A percentile compares a stretch with the other conserved stretches of the same genome.
These are phyloP conservation scores for Ormyrus thymus DNA, from an alignment of 2,888 invertebrate species.

Conservation along the genomic window DNA sequence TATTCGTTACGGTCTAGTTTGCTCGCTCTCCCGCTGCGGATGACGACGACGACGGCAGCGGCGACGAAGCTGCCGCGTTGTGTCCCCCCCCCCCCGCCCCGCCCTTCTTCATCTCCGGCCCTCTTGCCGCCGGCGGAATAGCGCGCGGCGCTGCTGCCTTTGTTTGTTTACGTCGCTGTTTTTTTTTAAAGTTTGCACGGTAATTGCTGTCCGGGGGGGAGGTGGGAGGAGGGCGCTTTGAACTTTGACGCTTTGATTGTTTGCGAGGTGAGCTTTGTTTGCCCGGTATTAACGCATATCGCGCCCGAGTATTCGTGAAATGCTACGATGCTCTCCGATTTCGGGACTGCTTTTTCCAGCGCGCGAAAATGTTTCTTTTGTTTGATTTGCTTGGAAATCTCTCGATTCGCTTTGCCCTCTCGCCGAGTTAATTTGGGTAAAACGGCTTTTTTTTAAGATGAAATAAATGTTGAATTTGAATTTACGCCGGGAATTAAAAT, in stretches of 20 bases:
- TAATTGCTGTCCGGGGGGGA: too few relatives aligned
- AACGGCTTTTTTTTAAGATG: too few relatives aligned
- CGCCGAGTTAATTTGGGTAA: too few relatives aligned
- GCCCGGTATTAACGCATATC: background rate
- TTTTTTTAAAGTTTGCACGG: too few relatives aligned
- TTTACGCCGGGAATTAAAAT: too few relatives aligned
- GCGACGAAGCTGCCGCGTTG: slow-evolving; percentile 2
- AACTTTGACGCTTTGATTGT: background rate
- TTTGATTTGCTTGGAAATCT: too few relatives aligned
- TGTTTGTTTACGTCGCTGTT: background rate
- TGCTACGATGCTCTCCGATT: background rate
- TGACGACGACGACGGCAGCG: slow-evolving; percentile 13
- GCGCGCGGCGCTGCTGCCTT: background rate
- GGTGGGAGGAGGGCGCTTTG: background rate
- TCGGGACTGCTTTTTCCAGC: too few relatives aligned
- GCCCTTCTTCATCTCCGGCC: slow-evolving; percentile 27
- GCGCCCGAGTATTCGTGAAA: slow-evolving; percentile 10
- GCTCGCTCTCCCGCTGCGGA: slow-evolving; percentile 46
- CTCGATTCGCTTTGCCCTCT: too few relatives aligned
- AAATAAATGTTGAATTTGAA: too few relatives aligned
- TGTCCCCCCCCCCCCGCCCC: background rate
- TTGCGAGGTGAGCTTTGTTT: background rate
- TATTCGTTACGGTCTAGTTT: slow-evolving; percentile 68
- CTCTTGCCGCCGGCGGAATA: slow-evolving; percentile 1
- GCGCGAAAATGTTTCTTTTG: too few relatives aligned